These are phyloP conservation scores for Chouioia cunea DNA, from an alignment of 2,888 invertebrate genomes.

Conservation along the genomic window DNA sequence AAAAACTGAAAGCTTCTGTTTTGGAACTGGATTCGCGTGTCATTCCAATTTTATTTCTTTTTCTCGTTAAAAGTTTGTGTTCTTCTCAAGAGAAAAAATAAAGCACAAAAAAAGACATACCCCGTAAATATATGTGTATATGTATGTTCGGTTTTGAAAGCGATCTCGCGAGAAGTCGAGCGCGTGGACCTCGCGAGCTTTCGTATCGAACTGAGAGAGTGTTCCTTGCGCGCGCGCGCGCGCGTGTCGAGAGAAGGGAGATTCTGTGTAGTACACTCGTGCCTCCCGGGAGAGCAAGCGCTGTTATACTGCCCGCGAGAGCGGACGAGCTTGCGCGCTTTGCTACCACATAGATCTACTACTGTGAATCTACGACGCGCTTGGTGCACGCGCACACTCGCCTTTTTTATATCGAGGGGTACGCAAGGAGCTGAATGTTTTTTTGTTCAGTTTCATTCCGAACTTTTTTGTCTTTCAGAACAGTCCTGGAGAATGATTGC, in stretches of 20 bases:
- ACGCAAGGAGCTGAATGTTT: too few relatives aligned
- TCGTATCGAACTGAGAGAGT: constrained; percentile 35
- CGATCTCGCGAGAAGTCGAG: not conserved
- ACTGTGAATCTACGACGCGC: not conserved
- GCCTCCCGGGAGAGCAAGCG: constrained; percentile 34
- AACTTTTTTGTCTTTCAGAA: too few relatives aligned
- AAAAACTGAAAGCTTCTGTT: too few relatives aligned
- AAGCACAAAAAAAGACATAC: too few relatives aligned
- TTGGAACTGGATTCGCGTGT: too few relatives aligned
- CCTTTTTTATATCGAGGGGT: not conserved
- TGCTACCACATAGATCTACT: not conserved
- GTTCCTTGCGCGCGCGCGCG: constrained; percentile 14
- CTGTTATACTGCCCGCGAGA: constrained; percentile 27
- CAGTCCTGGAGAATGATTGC: too few relatives aligned
- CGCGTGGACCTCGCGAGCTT: constrained; percentile 20
- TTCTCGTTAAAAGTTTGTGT: too few relatives aligned
- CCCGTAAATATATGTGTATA: too few relatives aligned
- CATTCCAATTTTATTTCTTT: too few relatives aligned
- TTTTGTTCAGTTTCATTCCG: too few relatives aligned
- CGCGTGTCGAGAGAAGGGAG: constrained; percentile 13
- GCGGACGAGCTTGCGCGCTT: constrained; percentile 24
- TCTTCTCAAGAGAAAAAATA: too few relatives aligned
- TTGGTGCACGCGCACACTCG: too few relatives aligned
- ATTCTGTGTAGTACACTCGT: constrained; percentile 2
- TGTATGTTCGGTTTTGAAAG: not conserved